These are phyloP conservation scores for Pithys albifrons DNA, from an alignment of 2,113 vertebrate species.

Conservation along the genomic window DNA sequence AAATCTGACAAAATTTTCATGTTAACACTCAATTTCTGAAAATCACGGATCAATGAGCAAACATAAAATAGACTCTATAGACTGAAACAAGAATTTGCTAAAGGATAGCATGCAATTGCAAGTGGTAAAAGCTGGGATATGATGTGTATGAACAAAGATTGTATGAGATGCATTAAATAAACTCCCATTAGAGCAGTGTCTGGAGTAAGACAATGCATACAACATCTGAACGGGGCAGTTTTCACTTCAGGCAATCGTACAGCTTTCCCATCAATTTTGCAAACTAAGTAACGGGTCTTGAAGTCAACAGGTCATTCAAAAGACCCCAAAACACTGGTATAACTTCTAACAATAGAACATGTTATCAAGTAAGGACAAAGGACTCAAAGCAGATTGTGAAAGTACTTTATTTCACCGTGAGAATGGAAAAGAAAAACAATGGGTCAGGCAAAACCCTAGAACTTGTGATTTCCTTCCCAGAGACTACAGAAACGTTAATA, in stretches of 20 bases:
- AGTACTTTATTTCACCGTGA: conserved; percentile 1
- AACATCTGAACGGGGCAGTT: neutral
- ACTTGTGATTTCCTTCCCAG: neutral
- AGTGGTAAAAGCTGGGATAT: neutral
- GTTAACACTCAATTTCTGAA: neutral
- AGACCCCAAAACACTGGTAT: neutral
- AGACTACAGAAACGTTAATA: neutral
- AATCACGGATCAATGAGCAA: neutral
- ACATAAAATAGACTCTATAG: neutral
- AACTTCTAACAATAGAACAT: neutral
- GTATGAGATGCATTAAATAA: neutral
- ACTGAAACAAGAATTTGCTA: neutral
- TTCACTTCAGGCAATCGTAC: neutral
- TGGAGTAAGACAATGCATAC: neutral
- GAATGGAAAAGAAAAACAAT: neutral
- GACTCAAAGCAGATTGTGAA: neutral
- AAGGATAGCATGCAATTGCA: neutral
- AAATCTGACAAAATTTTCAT: conserved; percentile 46
- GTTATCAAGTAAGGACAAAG: neutral
- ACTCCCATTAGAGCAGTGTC: neutral
- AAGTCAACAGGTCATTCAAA: neutral
- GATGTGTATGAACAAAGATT: neutral
- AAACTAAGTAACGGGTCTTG: neutral
- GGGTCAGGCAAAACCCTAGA: neutral
- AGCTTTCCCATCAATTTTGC: neutral